These are phyloP conservation scores for Pteronotus mesoamericanus DNA, from an alignment of 2,797 vertebrate species.

Conservation along the genomic window DNA sequence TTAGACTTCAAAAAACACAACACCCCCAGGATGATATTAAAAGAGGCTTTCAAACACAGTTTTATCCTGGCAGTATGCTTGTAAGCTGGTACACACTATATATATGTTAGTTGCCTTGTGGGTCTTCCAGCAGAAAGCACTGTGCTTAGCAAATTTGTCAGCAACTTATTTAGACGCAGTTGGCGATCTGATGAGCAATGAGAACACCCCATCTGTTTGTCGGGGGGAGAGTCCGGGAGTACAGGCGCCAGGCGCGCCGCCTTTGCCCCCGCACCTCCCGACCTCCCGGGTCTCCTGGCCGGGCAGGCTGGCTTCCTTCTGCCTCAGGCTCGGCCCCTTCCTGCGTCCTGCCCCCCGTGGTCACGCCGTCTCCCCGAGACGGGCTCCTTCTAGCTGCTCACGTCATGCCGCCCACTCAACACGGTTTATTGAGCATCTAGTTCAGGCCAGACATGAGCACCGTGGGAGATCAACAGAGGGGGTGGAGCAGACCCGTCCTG, in stretches of 20 bases:
- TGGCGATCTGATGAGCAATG: background rate
- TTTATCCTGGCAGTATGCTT: background rate
- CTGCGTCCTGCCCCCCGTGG: rapidly evolving
- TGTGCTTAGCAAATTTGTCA: background rate
- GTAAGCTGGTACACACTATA: background rate
- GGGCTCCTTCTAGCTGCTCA: rapidly evolving
- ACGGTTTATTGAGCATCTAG: rapidly evolving
- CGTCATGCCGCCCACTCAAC: rapidly evolving
- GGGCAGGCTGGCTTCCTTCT: rapidly evolving
- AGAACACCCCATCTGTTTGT: background rate
- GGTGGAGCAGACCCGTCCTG: rapidly evolving
- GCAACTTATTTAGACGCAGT: background rate
- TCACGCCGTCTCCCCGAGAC: background rate
- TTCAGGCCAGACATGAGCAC: background rate
- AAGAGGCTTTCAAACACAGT: background rate
- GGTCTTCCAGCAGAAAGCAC: background rate
- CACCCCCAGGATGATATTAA: background rate
- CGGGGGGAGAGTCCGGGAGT: background rate
- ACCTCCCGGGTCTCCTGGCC: background rate
- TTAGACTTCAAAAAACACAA: background rate
- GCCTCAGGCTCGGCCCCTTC: no score
- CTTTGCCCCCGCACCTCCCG: background rate
- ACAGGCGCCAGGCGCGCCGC: no score
- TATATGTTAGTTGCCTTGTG: background rate
- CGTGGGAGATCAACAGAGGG: no score